Conservation (phyloP, 2,797 vertebrate species). For the Micropoecilia bifurca region DNA sequence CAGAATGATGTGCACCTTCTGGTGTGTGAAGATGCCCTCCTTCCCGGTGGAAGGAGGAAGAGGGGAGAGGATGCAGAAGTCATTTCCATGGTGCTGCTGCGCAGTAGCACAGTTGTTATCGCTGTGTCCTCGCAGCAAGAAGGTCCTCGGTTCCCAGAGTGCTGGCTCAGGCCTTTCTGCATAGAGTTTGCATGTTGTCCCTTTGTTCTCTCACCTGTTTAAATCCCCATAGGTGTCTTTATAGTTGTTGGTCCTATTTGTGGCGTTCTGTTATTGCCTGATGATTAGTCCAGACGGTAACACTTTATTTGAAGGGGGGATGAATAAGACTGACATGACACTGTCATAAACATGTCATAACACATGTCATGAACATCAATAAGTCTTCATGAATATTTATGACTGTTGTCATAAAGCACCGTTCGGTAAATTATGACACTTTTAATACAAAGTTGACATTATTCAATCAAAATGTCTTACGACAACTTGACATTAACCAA, state of each 20-base stretch:
- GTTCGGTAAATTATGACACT: too few species aligned
- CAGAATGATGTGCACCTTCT: neutral
- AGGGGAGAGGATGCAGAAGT: neutral
- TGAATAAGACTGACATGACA: too few species aligned
- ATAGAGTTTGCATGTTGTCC: neutral
- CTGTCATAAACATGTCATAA: too few species aligned
- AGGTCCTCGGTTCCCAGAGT: neutral
- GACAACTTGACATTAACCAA: too few species aligned
- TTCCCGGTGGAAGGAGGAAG: neutral
- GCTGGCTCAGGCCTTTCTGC: neutral
- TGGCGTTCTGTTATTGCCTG: neutral
- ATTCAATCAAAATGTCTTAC: too few species aligned
- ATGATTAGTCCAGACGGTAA: neutral
- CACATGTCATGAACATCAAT: too few species aligned
- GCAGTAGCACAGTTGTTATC: neutral
- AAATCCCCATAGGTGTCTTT: neutral
- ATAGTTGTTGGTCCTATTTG: neutral
- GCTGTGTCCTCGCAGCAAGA: neutral
- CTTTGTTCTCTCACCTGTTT: too few species aligned
- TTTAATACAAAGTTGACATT: too few species aligned
- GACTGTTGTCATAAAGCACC: too few species aligned
- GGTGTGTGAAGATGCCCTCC: neutral
- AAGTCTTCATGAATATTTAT: too few species aligned
- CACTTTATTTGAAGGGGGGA: too few species aligned
- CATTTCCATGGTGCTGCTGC: neutral